phyloP scores from a whole-genome alignment of 1,140 invertebrate species.

The Scaptomyza hsui region DNA sequence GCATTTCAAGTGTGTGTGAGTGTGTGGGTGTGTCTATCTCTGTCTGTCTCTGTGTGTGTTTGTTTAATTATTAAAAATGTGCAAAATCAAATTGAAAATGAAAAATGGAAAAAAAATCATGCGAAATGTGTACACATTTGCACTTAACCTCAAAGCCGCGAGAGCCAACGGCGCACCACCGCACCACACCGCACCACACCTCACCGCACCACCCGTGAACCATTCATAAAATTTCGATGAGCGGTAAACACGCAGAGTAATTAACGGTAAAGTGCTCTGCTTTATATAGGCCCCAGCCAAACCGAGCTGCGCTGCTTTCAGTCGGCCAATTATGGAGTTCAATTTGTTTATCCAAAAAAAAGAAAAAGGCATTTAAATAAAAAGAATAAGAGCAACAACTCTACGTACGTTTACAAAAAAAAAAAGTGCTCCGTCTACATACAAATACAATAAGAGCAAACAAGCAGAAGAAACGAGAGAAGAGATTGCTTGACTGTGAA shows the following conservation, averaged over 20 bases:
- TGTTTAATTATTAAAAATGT: constrained; percentile 73
- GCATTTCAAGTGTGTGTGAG: constrained; percentile 33
- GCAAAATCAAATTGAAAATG: constrained; percentile 67
- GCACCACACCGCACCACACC: constrained; percentile 8
- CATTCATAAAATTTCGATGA: constrained; percentile 81
- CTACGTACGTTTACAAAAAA: constrained; percentile 2
- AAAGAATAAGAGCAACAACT: constrained; percentile 24
- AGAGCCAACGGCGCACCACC: constrained; percentile 7
- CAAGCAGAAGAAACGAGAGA: neutral
- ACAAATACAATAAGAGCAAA: constrained; percentile 40
- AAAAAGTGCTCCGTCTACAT: constrained; percentile 31
- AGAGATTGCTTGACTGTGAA: neutral
- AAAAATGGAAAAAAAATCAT: constrained; percentile 3
- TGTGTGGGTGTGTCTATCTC: neutral
- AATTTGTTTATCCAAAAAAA: constrained; percentile 70
- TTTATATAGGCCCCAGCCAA: constrained; percentile 45
- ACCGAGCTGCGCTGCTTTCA: constrained; percentile 38
- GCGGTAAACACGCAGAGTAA: constrained; percentile 81
- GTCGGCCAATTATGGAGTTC: constrained; percentile 71
- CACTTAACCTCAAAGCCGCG: constrained; percentile 66
- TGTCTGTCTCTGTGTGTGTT: constrained; percentile 7
- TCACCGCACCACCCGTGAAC: constrained; percentile 17
- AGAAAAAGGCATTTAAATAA: constrained; percentile 20
- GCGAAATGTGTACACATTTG: constrained; percentile 64
- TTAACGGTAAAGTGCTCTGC: constrained; percentile 74